Evolutionary conservation across 2,888 invertebrate genomes (phyloP).

Genomic region (Nipponacmea schrenckii): DNA sequence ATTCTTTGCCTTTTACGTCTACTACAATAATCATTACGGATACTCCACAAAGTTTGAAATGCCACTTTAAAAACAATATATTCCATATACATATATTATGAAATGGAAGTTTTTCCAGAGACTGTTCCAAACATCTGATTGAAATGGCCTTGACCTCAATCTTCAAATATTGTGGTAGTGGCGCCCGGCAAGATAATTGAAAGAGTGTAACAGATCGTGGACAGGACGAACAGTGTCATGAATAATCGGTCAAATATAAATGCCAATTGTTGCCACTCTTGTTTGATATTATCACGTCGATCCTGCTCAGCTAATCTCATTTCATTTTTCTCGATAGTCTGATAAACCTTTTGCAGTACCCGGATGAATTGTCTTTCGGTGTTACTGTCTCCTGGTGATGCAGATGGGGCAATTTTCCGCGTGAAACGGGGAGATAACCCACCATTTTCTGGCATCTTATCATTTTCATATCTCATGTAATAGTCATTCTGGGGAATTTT

Average conservation of each 20-base stretch:
- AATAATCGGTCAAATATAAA: slow-evolving; percentile 80
- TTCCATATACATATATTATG: too few species aligned
- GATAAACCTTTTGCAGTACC: slow-evolving; percentile 78
- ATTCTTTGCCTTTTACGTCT: too few species aligned
- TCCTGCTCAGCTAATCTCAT: slow-evolving; percentile 83
- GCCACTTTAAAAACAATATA: too few species aligned
- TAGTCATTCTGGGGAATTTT: slow-evolving; percentile 36
- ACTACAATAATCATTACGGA: too few species aligned
- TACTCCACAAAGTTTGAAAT: too few species aligned
- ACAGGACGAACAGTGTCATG: slow-evolving; percentile 69
- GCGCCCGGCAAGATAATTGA: slow-evolving; percentile 1
- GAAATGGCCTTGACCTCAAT: neutral
- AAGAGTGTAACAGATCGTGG: slow-evolving; percentile 60
- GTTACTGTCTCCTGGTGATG: slow-evolving; percentile 11
- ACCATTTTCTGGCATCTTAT: slow-evolving; percentile 49
- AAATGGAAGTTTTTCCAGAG: too few species aligned
- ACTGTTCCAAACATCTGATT: too few species aligned
- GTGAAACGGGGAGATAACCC: slow-evolving; percentile 46
- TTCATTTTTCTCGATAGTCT: slow-evolving; percentile 82
- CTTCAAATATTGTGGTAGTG: neutral
- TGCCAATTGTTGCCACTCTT: slow-evolving; percentile 81
- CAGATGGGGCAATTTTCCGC: slow-evolving; percentile 32
- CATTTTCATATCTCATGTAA: slow-evolving; percentile 36
- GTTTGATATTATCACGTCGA: slow-evolving; percentile 80
- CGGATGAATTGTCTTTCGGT: slow-evolving; percentile 75